phyloP scores from a whole-genome alignment of 64 coral and sea anemone species.

The Trachythela sp. region DNA sequence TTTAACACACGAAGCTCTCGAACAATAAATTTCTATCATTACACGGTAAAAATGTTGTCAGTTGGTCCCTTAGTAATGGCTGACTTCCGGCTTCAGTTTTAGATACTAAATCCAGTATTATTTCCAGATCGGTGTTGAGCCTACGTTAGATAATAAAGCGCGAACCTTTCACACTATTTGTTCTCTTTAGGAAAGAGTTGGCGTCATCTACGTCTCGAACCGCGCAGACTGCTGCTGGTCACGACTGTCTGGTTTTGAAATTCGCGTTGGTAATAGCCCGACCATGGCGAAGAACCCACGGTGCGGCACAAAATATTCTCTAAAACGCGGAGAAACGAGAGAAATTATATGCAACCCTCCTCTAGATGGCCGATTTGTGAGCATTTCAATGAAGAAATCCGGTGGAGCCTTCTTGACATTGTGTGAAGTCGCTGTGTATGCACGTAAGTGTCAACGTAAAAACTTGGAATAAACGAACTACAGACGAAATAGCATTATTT shows the following conservation, averaged over 20 bases:
- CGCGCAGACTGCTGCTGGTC: background rate
- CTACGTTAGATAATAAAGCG: background rate
- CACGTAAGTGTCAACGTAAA: background rate
- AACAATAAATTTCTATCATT: too few relatives aligned
- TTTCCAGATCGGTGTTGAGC: too few relatives aligned
- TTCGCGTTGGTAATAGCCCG: background rate
- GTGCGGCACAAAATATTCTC: background rate
- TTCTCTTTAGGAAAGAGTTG: background rate
- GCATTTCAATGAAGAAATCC: background rate
- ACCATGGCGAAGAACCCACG: background rate
- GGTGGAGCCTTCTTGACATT: background rate
- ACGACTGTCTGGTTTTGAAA: background rate
- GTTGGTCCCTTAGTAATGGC: too few relatives aligned
- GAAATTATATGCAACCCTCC: background rate
- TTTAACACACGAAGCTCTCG: too few relatives aligned
- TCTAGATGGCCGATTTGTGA: background rate
- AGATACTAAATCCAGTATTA: too few relatives aligned
- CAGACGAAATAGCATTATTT: too few relatives aligned
- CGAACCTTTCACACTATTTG: background rate
- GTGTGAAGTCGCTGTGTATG: background rate
- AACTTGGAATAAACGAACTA: background rate
- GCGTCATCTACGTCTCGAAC: background rate
- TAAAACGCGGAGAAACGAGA: background rate
- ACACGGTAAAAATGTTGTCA: too few relatives aligned
- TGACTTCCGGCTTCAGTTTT: too few relatives aligned